Percentiles rank a stretch among this genome's conserved stretches.
These are phyloP conservation scores for Nemapogon koenigi DNA, from an alignment of 2,888 invertebrate species.

Conservation along the genomic window DNA sequence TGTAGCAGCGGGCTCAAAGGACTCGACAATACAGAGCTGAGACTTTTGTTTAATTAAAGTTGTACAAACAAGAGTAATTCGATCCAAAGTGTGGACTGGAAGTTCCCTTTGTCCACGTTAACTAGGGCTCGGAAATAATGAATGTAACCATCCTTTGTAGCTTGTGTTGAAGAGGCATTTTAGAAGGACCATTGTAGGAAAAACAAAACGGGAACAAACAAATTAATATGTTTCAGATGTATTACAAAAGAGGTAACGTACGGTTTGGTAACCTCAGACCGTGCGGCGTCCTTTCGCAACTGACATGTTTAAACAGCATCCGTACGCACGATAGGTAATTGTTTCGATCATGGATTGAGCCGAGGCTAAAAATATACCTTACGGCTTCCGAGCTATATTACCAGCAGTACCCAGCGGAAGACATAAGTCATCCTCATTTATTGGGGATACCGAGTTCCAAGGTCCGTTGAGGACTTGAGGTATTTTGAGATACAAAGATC, in stretches of 20 bases:
- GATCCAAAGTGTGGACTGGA: conserved; percentile 34
- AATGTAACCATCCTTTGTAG: too few species aligned
- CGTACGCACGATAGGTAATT: conserved; percentile 61
- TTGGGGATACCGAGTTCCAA: too few species aligned
- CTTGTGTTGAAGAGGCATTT: conserved; percentile 34
- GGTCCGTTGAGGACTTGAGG: too few species aligned
- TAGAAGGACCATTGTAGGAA: conserved; percentile 40
- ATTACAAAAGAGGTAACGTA: conserved; percentile 60
- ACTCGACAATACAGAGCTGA: conserved; percentile 28
- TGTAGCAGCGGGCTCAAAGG: conserved; percentile 27
- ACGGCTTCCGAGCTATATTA: too few species aligned
- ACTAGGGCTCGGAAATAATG: conserved; percentile 19
- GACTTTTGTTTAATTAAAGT: conserved; percentile 56
- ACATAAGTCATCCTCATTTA: too few species aligned
- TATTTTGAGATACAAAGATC: too few species aligned
- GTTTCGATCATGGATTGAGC: conserved; percentile 51
- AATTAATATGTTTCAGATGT: conserved; percentile 63
- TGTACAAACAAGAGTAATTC: conserved; percentile 54
- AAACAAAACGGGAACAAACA: conserved; percentile 55
- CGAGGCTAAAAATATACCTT: too few species aligned
- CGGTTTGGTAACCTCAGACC: conserved; percentile 44
- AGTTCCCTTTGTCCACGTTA: conserved; percentile 41
- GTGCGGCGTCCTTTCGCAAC: conserved; percentile 40
- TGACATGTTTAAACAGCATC: conserved; percentile 27
- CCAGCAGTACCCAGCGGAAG: too few species aligned